Conservation (phyloP, 2,888 invertebrate species). For the Stenotaenia linearis region DNA sequence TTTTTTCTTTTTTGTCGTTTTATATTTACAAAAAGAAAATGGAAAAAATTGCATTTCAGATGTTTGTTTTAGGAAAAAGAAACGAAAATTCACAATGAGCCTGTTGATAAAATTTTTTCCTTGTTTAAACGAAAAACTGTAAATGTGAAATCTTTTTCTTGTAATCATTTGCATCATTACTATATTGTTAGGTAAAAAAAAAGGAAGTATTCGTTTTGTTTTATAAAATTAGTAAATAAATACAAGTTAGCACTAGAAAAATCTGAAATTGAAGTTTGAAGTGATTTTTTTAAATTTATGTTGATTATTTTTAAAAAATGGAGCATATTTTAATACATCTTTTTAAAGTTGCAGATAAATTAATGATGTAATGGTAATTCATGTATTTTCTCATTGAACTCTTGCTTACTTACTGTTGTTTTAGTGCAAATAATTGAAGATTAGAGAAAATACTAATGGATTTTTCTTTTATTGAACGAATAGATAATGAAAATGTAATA, state of each 20-base stretch:
- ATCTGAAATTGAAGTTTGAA: background rate
- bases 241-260: background rate
- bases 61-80: background rate
- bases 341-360: no score
- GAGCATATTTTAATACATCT: no score
- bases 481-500: no score
- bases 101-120: background rate
- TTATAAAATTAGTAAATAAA: background rate
- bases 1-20: background rate
- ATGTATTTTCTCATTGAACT: no score
- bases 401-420: no score
- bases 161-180: slow-evolving; percentile 3
- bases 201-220: background rate
- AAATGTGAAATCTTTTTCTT: slow-evolving; percentile 1
- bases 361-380: no score
- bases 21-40: background rate
- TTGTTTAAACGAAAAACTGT: background rate
- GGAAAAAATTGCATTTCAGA: background rate
- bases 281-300: background rate
- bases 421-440: no score
- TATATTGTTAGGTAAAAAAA: background rate
- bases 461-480: no score
- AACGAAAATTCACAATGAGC: background rate
- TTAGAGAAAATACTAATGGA: no score
- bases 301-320: no score